Percentiles rank a stretch among this genome's conserved stretches.
These are phyloP conservation scores for Pandemis cinnamomeana DNA, from an alignment of 2,888 invertebrate species.

Conservation along the genomic window DNA sequence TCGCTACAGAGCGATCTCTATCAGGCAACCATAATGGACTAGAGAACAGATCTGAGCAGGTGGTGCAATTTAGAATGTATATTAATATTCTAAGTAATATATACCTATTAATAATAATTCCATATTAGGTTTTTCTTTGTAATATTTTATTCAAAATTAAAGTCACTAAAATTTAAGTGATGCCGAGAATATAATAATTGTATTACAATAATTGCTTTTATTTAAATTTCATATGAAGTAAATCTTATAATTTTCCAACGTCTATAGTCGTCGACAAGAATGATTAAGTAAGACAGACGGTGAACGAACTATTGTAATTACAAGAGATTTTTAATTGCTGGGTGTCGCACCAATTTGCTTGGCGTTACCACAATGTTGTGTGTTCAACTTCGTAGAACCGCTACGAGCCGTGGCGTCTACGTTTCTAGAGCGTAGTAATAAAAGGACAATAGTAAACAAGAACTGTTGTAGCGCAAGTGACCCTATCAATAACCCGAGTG, in stretches of 20 bases:
- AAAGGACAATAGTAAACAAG: neutral
- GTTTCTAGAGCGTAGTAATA: neutral
- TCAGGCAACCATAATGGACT: too few species aligned
- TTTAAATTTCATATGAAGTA: neutral
- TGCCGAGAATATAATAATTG: too few species aligned
- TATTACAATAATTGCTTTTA: neutral
- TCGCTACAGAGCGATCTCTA: too few species aligned
- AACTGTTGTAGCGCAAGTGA: too few species aligned
- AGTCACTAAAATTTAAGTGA: too few species aligned
- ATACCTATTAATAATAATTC: too few species aligned
- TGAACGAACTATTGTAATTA: neutral
- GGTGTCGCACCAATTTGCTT: neutral
- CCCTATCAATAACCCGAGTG: too few species aligned
- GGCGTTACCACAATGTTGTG: neutral
- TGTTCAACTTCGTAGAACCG: neutral
- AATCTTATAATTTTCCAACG: neutral
- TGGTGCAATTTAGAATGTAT: too few species aligned
- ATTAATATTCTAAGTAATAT: too few species aligned
- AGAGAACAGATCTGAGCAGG: too few species aligned
- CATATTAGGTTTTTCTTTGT: too few species aligned
- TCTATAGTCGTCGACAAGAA: neutral
- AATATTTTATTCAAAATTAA: too few species aligned
- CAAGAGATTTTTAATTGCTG: conserved; percentile 1
- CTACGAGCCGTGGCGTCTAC: conserved; percentile 2
- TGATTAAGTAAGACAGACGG: neutral